Percentiles rank a stretch among this genome's conserved stretches.
Evolutionary conservation across 2,888 invertebrate genomes (phyloP).

Genomic region (Ernsta delagoae): DNA sequence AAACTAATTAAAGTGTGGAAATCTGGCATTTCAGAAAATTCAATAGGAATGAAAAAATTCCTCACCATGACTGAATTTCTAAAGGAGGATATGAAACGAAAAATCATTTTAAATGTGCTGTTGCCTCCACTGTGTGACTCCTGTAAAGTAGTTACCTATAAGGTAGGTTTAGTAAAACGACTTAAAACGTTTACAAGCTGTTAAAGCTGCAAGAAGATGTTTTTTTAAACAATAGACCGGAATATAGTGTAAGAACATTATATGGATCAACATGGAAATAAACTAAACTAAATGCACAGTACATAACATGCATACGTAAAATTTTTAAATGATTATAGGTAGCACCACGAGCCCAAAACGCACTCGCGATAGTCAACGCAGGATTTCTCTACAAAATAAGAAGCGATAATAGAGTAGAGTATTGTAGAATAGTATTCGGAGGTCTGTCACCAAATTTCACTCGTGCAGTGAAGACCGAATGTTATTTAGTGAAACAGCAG

Average conservation of each 20-base stretch:
- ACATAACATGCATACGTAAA: too few species aligned
- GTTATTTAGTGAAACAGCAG: background rate
- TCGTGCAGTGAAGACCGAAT: background rate
- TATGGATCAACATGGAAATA: too few species aligned
- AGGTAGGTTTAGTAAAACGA: background rate
- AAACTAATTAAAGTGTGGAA: too few species aligned
- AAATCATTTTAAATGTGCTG: background rate
- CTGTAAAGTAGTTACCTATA: constrained; percentile 1
- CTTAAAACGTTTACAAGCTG: too few species aligned
- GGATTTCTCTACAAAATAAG: background rate
- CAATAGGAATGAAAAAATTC: background rate
- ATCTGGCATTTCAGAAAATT: background rate
- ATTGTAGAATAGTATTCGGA: background rate
- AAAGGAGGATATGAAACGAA: background rate
- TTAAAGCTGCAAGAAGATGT: too few species aligned
- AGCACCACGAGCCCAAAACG: background rate
- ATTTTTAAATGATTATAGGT: background rate
- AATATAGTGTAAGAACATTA: too few species aligned
- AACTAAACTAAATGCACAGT: too few species aligned
- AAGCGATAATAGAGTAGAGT: background rate
- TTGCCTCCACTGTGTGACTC: background rate
- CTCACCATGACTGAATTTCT: background rate
- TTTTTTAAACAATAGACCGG: too few species aligned
- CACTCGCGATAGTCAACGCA: background rate
- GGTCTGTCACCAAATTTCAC: background rate